Percentiles rank a stretch among this genome's conserved stretches.
phyloP scores from a whole-genome alignment of 2,888 invertebrate species.

The Plebejus argus region DNA sequence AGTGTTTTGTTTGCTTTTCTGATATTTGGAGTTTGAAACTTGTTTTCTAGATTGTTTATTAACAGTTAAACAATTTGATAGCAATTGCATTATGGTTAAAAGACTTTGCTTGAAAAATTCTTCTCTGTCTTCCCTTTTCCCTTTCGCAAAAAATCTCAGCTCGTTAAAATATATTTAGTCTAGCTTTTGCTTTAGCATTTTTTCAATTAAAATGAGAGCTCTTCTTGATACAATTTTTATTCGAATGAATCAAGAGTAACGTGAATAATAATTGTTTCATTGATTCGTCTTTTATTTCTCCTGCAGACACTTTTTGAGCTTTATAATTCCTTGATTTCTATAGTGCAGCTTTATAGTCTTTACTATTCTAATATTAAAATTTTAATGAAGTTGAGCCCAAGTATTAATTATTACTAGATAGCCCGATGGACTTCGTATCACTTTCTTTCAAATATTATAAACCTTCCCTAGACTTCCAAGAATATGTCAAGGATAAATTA shows the following conservation, averaged over 20 bases:
- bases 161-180: slow-evolving; percentile 35
- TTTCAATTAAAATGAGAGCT: slow-evolving; percentile 34
- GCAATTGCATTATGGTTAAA: not conserved
- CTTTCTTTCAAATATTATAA: no score
- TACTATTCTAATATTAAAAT: not conserved
- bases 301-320: not conserved
- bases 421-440: no score
- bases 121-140: slow-evolving; percentile 4
- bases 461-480: no score
- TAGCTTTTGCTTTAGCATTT: slow-evolving; percentile 35
- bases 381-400: not conserved
- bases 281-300: slow-evolving; percentile 4
- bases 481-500: no score
- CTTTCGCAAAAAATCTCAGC: slow-evolving; percentile 33
- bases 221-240: slow-evolving; percentile 33
- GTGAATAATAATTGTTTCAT: slow-evolving; percentile 30
- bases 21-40: slow-evolving; percentile 54
- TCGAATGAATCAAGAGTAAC: slow-evolving; percentile 27
- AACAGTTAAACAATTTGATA: not conserved
- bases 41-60: not conserved
- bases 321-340: not conserved
- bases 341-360: not conserved
- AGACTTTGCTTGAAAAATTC: slow-evolving; percentile 36
- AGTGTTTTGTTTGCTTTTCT: slow-evolving; percentile 55
- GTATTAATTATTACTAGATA: no score